Evolutionary conservation across 2,113 vertebrate genomes (phyloP).

Genomic region (Ammodytes dubius): DNA sequence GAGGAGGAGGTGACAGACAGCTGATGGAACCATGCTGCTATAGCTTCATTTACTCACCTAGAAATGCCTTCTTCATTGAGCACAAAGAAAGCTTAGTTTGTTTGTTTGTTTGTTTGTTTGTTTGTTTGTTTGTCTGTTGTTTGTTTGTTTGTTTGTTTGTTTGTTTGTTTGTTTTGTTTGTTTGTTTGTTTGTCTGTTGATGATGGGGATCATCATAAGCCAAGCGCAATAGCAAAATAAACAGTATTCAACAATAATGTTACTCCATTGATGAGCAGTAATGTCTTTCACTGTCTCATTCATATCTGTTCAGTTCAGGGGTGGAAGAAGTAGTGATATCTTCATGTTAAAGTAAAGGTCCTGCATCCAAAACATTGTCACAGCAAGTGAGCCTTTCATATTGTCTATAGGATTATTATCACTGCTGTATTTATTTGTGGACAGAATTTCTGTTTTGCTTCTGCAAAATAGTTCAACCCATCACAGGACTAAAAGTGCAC

Average conservation of each 20-base stretch:
- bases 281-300: not conserved
- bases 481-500: too few species aligned
- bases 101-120: not conserved
- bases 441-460: not conserved
- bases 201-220: not conserved
- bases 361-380: too few species aligned
- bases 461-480: too few species aligned
- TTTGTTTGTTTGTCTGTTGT: not conserved
- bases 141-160: not conserved
- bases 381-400: not conserved
- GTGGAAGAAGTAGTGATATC: not conserved
- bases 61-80: not conserved
- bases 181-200: not conserved
- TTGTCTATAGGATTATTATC: not conserved
- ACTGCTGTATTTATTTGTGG: not conserved
- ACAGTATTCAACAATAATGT: not conserved
- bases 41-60: constrained; percentile 7
- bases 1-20: constrained; percentile 89
- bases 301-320: not conserved
- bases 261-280: not conserved
- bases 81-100: not conserved
- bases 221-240: not conserved
- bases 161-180: not conserved
- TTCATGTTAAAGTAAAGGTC: not conserved
- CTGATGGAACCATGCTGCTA: constrained; percentile 82